Conservation (phyloP, 92 coral and sea anemone species). For the Umimayanthus kanabou region DNA sequence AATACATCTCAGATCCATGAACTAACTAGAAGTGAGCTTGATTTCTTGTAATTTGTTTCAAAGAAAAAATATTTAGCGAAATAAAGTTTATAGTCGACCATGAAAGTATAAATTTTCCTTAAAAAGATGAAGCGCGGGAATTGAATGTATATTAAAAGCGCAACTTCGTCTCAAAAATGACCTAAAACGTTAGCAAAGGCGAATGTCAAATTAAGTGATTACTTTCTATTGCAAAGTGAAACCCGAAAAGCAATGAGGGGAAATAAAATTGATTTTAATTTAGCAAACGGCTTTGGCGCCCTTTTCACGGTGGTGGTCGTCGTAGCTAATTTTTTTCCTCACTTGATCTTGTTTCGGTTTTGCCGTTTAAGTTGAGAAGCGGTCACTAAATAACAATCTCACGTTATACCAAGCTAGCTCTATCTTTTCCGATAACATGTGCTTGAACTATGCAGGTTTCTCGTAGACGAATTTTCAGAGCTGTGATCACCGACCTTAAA, state of each 20-base stretch:
- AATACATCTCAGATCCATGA: neutral
- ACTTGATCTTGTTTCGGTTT: neutral
- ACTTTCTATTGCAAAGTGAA: conserved; percentile 24
- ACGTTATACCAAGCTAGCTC: neutral
- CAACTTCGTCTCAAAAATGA: conserved; percentile 11
- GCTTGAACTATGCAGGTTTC: neutral
- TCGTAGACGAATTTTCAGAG: neutral
- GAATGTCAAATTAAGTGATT: conserved; percentile 34
- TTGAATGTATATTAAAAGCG: neutral
- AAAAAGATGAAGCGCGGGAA: neutral
- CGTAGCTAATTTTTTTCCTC: conserved; percentile 7
- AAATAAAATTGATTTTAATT: conserved; percentile 33
- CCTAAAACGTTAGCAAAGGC: conserved; percentile 38
- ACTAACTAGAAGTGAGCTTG: neutral
- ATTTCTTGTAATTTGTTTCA: neutral
- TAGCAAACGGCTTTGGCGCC: neutral
- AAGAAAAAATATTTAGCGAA: neutral
- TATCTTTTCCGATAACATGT: neutral
- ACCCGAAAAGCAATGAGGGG: conserved; percentile 8
- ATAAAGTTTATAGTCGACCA: neutral
- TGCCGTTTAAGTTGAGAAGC: neutral
- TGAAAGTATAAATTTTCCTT: neutral
- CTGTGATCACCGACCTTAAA: neutral
- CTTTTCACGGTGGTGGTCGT: neutral
- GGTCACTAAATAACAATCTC: neutral